phyloP scores from a whole-genome alignment of 1,140 invertebrate genomes.

The Sarcophaga peregrina region DNA sequence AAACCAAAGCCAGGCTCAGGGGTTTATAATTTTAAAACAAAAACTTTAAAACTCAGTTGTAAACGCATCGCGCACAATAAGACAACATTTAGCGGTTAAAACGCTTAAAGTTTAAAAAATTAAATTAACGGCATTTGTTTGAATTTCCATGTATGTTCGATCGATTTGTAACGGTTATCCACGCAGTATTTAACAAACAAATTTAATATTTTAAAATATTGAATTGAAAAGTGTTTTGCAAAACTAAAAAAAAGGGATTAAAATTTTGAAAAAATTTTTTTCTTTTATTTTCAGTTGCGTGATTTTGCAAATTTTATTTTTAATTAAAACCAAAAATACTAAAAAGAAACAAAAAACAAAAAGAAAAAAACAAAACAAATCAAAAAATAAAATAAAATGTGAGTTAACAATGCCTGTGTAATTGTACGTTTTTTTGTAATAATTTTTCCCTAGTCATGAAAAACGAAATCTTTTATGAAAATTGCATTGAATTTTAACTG shows the following conservation, averaged over 20 bases:
- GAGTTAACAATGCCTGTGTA: background rate
- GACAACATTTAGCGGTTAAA: constrained; percentile 50
- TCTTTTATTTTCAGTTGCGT: background rate
- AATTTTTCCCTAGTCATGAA: too few species aligned
- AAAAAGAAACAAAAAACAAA: too few species aligned
- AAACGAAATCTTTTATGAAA: too few species aligned
- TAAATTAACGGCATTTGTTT: background rate
- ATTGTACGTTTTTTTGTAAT: too few species aligned
- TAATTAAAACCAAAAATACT: background rate
- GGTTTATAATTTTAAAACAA: constrained; percentile 40
- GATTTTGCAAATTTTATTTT: background rate
- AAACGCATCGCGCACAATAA: constrained; percentile 54
- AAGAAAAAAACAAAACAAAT: too few species aligned
- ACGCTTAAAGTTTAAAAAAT: background rate
- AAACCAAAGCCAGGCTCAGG: background rate
- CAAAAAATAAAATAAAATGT: background rate
- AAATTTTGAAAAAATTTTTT: too few species aligned
- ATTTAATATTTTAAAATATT: background rate
- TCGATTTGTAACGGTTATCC: constrained; percentile 10
- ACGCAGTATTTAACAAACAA: too few species aligned
- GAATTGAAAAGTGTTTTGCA: background rate
- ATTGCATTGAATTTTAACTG: too few species aligned
- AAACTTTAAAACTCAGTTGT: constrained; percentile 52
- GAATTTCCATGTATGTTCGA: background rate
- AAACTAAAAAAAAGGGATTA: background rate